Evolutionary conservation across 2,888 invertebrate genomes (phyloP), one percentile per base, ranked within the genome.

Genomic region (Rhabditoides inermis): DNA sequence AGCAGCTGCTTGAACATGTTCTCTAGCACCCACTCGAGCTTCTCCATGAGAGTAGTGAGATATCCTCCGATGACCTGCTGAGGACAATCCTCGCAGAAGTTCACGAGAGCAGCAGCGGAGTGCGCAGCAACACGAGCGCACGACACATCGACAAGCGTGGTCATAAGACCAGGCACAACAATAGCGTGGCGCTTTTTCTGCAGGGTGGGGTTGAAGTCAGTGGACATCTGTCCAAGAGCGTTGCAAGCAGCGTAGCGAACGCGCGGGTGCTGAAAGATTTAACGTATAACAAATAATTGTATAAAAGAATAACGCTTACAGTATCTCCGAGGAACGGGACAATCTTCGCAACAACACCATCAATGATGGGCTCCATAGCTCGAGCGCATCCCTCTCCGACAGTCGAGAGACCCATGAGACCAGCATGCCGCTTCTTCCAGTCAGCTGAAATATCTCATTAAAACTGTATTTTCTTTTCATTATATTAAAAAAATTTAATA

Each of bases 81-180:
- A 0, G 95, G 92, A 78, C 95, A 95, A 79, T 95, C 95, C 81
- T 98, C 98, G 75, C 91, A 90, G 81, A 99, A 99, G 81, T 98
- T 99, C 1, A 99, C 95, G 61, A 98, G 82, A 45, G 98, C 98
- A 48, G 98, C 95, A 42, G 92, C 85, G 42, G 85, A 85, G 77
- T 86, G 85, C 56, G 88, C 87, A 81, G 89, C 88, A 58, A 98
- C 95, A 66, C 98, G 84, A 0, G 95, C 94, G 79, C 90, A 88
- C 6, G 83, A 84, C 71, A 87, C 85, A 77, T 95, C 91, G 69
- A 90, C 90, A 63, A 98, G 82, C 37, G 92, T 84, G 80, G 86
- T 83, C 37, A 95, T 80, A 32, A 98, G 81, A 15, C 88, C 90
- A 10, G 91, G 90, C 30, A 99, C 87, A 42, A 98, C 76, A 79